Evolutionary conservation across 2,797 vertebrate species (phyloP).

Genomic region (Paramormyrops hopkinsi): DNA sequence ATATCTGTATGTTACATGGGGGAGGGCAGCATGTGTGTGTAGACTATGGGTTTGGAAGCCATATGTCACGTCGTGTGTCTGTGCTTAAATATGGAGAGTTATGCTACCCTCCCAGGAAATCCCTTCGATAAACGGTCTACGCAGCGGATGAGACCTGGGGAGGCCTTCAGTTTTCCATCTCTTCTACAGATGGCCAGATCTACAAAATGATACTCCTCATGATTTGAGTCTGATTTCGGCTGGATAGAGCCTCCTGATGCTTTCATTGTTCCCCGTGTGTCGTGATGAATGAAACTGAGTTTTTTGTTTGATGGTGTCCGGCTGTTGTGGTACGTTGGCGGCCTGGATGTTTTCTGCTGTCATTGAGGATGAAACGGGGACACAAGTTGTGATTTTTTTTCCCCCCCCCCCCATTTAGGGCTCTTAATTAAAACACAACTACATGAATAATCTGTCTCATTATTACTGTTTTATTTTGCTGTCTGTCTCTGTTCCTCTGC

Average conservation of each 20-base stretch:
- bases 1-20: background rate
- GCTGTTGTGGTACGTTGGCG: background rate
- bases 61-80: background rate
- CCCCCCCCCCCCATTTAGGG: conserved; percentile 31
- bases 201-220: background rate
- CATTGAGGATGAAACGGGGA: background rate
- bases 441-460: conserved; percentile 27
- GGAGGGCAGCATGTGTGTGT: background rate
- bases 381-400: conserved; percentile 18
- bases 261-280: conserved; percentile 9
- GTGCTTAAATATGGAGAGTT: background rate
- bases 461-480: background rate
- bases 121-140: background rate
- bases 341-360: conserved; percentile 1
- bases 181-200: background rate
- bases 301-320: background rate
- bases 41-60: background rate
- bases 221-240: background rate
- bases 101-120: background rate
- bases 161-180: background rate
- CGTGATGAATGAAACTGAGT: conserved; percentile 21
- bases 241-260: background rate
- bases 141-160: background rate
- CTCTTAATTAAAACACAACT: conserved; percentile 50
- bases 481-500: background rate